Base-by-base conservation (phyloP, 2,888 invertebrate species). In the Eupsilia transversa region DNA sequence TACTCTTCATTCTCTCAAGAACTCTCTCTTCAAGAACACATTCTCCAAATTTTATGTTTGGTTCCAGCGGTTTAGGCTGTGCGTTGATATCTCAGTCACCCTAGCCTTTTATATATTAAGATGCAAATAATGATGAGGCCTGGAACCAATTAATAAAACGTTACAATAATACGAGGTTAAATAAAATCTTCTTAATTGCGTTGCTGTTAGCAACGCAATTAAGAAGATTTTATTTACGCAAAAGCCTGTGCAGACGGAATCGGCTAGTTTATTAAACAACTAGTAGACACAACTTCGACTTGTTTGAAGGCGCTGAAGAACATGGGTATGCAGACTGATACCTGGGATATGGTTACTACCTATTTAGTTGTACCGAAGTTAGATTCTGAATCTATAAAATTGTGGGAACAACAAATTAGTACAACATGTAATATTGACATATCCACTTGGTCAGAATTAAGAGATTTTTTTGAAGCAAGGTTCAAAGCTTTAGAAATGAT, bases 401-500 rank as follows among this genome's bases (percentile, higher is more conserved):
- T 41, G 14, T 41, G 12, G 41, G 14, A 41, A 41, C 41, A 41
- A 41, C 41, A 12, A 41, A 41, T 41, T 41, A 41, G 41, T 41
- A 14, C 41, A 0, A 74, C 74, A 5, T 43, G 12, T 17, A 43
- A 43, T 43, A 43, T 17, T 17, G 43, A 17, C 1, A 4, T 43
- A 43, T 5, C 17, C 17, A 43, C 43, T 17, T 43, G 17, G 17
- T 43, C 43, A 5, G 10, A 43, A 43, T 43, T 43, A 43, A 17
- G 43, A 17, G 43, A 43, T 17, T 79, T 74, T 46, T 38, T 79
- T 0, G 76, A 78, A 35, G 23, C 33, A 33, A 70, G 76, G 61
- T 74, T 79, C n/a, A 52, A 76, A 59, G 46, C 72, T 1, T 41
- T 76, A 27, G 76, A 79, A 67, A 81, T 79, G 73, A 73, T 79